Percentiles rank a stretch among this genome's conserved stretches.
These are phyloP conservation scores for Archegozetes longisetosus DNA, from an alignment of 1,140 invertebrate species.

Conservation along the genomic window DNA sequence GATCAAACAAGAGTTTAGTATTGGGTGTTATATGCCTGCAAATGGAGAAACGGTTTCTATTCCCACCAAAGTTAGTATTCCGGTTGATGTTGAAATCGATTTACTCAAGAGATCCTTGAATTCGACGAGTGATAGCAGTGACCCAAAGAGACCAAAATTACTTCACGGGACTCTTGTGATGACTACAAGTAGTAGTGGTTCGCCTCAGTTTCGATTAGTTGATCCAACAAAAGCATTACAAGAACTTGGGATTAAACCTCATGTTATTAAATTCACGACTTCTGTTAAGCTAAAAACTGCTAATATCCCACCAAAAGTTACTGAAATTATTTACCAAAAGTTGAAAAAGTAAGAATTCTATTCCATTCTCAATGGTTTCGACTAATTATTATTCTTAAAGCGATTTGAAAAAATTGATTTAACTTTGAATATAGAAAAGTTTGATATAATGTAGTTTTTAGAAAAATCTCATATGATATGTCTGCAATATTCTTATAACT, in stretches of 20 bases:
- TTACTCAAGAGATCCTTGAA: constrained; percentile 40
- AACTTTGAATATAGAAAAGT: too few relatives aligned
- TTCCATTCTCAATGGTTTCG: too few relatives aligned
- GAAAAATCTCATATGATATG: too few relatives aligned
- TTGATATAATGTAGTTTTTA: too few relatives aligned
- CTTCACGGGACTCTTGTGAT: constrained; percentile 81
- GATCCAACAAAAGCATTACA: constrained; percentile 75
- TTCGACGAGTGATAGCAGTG: not conserved
- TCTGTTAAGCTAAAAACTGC: constrained; percentile 57
- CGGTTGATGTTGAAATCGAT: constrained; percentile 70
- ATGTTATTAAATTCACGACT: constrained; percentile 70
- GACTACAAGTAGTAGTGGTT: constrained; percentile 54
- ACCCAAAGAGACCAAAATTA: constrained; percentile 59
- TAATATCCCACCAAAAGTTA: constrained; percentile 43
- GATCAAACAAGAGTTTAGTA: constrained; percentile 56
- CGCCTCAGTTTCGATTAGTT: constrained; percentile 48
- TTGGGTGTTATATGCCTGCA: constrained; percentile 85
- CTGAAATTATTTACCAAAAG: constrained; percentile 56
- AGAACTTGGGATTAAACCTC: constrained; percentile 63
- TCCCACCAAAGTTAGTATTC: constrained; percentile 64
- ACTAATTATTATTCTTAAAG: too few relatives aligned
- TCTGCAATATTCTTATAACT: too few relatives aligned
- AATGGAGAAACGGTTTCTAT: constrained; percentile 89
- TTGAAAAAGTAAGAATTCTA: constrained; percentile 43
- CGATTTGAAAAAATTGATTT: too few relatives aligned